Conservation (phyloP, 2,888 invertebrate genomes). For the Amphipoea oculea region DNA sequence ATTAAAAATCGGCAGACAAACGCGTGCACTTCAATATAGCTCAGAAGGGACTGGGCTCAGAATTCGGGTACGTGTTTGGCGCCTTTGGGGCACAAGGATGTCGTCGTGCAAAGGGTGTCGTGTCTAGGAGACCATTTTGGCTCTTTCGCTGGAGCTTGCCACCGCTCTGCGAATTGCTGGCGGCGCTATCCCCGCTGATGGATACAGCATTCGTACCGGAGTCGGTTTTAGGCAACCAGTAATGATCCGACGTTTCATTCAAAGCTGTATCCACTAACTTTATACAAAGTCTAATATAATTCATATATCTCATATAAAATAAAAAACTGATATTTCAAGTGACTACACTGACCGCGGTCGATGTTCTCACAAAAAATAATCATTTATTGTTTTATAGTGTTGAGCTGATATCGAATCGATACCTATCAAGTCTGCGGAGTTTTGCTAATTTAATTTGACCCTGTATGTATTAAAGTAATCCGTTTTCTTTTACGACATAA, state of each 20-base stretch:
- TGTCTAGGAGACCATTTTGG: too few species aligned
- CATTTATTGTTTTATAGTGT: not conserved
- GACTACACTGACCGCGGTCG: not conserved
- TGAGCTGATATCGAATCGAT: too few species aligned
- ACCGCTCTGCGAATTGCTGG: not conserved
- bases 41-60: too few species aligned
- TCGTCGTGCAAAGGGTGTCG: too few species aligned
- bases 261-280: not conserved
- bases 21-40: too few species aligned
- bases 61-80: too few species aligned
- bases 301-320: too few species aligned
- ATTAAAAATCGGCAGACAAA: too few species aligned
- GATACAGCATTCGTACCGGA: not conserved
- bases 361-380: not conserved
- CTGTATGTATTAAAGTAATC: not conserved
- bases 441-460: not conserved
- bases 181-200: not conserved
- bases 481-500: constrained; percentile 13
- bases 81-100: too few species aligned
- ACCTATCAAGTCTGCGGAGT: not conserved
- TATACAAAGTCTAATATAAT: too few species aligned
- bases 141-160: too few species aligned
- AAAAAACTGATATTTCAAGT: not conserved
- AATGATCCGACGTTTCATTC: not conserved
- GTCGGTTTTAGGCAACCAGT: not conserved